Conservation (phyloP, 1,140 invertebrate genomes). For the Brachionus rubens region DNA sequence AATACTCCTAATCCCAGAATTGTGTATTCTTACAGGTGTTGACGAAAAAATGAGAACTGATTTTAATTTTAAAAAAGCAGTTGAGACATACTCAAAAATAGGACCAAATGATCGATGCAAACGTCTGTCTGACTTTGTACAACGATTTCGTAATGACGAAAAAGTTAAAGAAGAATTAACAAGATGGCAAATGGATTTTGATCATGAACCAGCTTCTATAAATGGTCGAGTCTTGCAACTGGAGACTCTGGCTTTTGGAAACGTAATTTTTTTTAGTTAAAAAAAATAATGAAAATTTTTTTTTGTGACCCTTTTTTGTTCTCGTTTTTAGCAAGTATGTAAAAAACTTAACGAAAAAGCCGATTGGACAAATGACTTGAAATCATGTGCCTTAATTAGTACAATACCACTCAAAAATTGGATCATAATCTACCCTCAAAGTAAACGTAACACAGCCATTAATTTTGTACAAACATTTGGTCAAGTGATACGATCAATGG, state of each 20-base stretch:
- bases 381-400: neutral
- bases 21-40: conserved; percentile 39
- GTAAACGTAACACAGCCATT: conserved; percentile 23
- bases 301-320: neutral
- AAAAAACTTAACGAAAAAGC: conserved; percentile 42
- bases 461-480: conserved; percentile 1
- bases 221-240: conserved; percentile 1
- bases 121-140: conserved; percentile 6
- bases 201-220: neutral
- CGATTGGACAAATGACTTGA: conserved; percentile 34
- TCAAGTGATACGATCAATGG: neutral
- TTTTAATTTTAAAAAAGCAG: conserved; percentile 44
- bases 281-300: neutral
- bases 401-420: conserved; percentile 15
- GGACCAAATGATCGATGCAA: conserved; percentile 36
- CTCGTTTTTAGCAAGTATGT: neutral
- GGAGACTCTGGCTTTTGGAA: conserved; percentile 19
- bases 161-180: conserved; percentile 22
- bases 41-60: conserved; percentile 37
- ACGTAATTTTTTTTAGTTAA: no score
- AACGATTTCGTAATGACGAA: neutral
- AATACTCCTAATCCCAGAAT: conserved; percentile 43
- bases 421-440: conserved; percentile 29
- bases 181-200: conserved; percentile 44
- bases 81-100: conserved; percentile 8